Conservation (phyloP, 2,888 invertebrate species). For the Gonocerus acuteangulatus region DNA sequence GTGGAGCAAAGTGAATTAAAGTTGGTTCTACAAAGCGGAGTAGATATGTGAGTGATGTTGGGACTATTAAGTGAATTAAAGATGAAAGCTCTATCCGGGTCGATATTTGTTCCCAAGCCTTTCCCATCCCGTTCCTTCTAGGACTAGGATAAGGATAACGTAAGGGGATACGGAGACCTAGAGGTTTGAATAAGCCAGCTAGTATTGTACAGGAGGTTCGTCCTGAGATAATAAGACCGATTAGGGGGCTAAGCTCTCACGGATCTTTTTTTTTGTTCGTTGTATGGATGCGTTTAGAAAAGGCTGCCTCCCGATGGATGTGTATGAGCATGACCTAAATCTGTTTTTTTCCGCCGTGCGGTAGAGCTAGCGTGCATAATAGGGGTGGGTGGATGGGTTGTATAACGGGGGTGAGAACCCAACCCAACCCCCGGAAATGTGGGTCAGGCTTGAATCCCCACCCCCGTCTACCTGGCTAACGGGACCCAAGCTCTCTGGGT, state of each 20-base stretch:
- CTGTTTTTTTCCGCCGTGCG: conserved; percentile 1
- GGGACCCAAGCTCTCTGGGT: conserved; percentile 24
- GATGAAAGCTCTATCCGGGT: no score
- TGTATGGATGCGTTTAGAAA: not conserved
- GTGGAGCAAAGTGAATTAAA: no score
- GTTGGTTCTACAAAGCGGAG: no score
- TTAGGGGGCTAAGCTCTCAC: not conserved
- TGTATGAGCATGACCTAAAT: conserved; percentile 15
- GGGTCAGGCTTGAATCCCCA: conserved; percentile 14
- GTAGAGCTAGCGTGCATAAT: not conserved
- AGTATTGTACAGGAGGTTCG: no score
- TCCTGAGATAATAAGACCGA: not conserved
- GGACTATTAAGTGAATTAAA: no score
- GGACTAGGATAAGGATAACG: no score
- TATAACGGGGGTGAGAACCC: conserved; percentile 9
- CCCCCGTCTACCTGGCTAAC: conserved; percentile 14
- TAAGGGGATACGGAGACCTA: no score
- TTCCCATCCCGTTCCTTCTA: no score
- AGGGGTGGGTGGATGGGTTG: not conserved
- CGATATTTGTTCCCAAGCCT: no score
- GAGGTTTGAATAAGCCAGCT: no score
- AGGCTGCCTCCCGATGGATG: not conserved
- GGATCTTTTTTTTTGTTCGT: not conserved
- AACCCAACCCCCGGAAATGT: conserved; percentile 14
- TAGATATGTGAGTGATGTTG: no score